Conservation (phyloP, 1,140 invertebrate species). For the Bombus cullumanus region DNA sequence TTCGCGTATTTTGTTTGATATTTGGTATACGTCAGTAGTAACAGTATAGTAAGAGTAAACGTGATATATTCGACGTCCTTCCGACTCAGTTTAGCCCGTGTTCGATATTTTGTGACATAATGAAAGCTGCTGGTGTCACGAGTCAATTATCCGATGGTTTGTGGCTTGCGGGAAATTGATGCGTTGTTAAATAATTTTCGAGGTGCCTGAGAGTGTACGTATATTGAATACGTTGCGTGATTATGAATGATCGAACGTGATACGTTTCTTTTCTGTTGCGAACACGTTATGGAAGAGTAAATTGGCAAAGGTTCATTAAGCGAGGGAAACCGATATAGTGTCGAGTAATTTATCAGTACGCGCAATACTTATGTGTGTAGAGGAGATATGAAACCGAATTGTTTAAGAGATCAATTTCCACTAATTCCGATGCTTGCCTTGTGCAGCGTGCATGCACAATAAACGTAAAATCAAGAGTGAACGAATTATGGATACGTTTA, state of each 20-base stretch:
- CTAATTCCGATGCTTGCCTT: too few relatives aligned
- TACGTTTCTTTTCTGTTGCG: not conserved
- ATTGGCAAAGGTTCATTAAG: not conserved
- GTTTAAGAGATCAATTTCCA: too few relatives aligned
- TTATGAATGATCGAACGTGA: not conserved
- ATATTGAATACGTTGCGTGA: not conserved
- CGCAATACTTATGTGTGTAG: too few relatives aligned
- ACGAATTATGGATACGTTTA: too few relatives aligned
- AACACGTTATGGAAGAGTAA: not conserved
- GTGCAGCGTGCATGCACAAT: too few relatives aligned
- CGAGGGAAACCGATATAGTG: not conserved
- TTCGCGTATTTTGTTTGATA: not conserved
- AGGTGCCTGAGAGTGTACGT: not conserved
- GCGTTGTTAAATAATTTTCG: slow-evolving; percentile 25
- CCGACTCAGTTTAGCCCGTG: slow-evolving; percentile 13
- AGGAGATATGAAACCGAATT: too few relatives aligned
- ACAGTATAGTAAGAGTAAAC: not conserved
- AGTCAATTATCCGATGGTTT: slow-evolving; percentile 27
- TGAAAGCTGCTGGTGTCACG: not conserved
- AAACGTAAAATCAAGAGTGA: too few relatives aligned
- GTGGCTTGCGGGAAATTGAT: slow-evolving; percentile 28
- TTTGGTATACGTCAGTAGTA: not conserved
- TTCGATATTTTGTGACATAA: slow-evolving; percentile 22
- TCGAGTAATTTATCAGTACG: not conserved
- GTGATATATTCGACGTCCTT: not conserved